phyloP scores from a whole-genome alignment of 2,113 vertebrate species.

The Terrapene triunguis region DNA sequence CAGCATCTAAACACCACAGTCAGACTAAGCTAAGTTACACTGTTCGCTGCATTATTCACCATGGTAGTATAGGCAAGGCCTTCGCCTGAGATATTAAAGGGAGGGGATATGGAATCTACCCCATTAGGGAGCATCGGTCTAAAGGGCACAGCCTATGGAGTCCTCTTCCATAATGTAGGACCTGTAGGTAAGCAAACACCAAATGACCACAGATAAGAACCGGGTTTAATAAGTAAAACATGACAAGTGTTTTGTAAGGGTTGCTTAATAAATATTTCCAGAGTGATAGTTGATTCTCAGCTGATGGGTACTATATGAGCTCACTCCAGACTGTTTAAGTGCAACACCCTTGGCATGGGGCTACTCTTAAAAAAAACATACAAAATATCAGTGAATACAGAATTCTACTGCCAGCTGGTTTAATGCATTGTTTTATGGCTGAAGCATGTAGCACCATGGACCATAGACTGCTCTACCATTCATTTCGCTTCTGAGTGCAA shows the following conservation, averaged over 20 bases:
- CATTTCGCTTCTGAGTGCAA: background rate
- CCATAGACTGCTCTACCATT: background rate
- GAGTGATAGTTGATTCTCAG: background rate
- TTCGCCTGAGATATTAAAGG: no score
- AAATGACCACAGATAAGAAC: background rate
- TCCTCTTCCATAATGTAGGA: background rate
- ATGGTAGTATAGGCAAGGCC: no score
- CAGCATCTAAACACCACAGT: no score
- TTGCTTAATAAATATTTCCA: background rate
- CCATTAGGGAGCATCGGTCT: background rate
- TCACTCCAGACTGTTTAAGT: background rate
- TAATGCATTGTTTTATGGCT: no score
- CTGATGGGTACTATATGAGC: background rate
- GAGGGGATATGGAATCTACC: no score
- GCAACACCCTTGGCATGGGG: background rate
- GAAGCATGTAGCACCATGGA: background rate
- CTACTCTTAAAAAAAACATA: background rate
- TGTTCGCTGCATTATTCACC: no score
- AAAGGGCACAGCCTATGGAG: background rate
- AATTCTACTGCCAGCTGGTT: background rate
- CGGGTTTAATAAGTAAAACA: background rate
- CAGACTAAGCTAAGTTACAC: no score
- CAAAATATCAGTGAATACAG: background rate
- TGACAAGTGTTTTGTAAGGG: background rate
- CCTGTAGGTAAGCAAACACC: background rate